These are phyloP conservation scores for Uropsilus gracilis DNA, from an alignment of 2,113 vertebrate genomes.

Conservation along the genomic window DNA sequence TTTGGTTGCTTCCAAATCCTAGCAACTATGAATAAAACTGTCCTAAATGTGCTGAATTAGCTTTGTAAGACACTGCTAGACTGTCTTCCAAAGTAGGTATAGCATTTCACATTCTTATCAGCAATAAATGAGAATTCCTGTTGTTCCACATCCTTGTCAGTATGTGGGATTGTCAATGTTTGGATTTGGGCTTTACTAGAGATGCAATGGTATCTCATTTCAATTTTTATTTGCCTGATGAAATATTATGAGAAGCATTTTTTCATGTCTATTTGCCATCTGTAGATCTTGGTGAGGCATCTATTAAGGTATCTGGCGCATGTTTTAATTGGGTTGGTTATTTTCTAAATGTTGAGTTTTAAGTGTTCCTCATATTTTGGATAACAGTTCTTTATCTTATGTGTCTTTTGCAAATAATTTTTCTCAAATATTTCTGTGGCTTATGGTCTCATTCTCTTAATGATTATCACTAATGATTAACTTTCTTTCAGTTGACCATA, in stretches of 20 bases:
- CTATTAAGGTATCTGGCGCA: neutral
- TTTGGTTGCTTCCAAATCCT: neutral
- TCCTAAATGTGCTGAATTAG: neutral
- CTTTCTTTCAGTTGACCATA: neutral
- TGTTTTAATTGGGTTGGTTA: neutral
- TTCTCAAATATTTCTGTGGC: neutral
- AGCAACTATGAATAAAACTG: constrained; percentile 12
- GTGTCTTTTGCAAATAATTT: neutral
- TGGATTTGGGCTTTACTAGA: neutral
- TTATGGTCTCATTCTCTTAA: neutral
- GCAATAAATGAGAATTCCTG: neutral
- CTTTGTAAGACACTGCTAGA: neutral
- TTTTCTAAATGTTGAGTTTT: neutral
- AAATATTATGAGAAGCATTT: neutral
- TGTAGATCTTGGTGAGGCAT: neutral
- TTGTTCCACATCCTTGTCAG: neutral
- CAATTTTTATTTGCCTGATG: neutral
- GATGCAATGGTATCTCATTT: neutral
- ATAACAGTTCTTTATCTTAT: neutral
- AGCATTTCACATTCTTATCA: neutral
- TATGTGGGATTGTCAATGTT: neutral
- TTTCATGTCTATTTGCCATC: neutral
- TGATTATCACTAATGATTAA: neutral
- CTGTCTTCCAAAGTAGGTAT: neutral
- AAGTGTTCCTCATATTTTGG: neutral